These are phyloP conservation scores for Pseudolaguvia tuberculata DNA, from an alignment of 2,113 vertebrate genomes.

Conservation along the genomic window DNA sequence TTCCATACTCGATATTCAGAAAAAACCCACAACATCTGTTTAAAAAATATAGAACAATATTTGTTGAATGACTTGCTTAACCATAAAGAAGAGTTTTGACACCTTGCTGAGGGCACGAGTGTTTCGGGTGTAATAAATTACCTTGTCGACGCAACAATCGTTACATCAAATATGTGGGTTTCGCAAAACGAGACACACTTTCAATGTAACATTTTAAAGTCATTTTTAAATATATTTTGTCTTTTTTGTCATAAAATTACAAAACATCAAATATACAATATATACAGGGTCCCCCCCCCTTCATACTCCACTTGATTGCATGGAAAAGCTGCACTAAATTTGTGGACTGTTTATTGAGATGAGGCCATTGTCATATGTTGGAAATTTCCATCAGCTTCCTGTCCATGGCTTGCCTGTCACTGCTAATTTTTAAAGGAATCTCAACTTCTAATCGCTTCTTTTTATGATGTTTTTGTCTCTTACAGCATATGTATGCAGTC, in stretches of 20 bases:
- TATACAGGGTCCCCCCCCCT: slow-evolving; percentile 53
- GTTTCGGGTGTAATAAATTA: slow-evolving; percentile 31
- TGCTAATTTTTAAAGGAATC: slow-evolving; percentile 86
- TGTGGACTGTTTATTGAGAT: slow-evolving; percentile 58
- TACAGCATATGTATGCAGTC: slow-evolving; percentile 84
- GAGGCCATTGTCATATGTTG: slow-evolving; percentile 75
- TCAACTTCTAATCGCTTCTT: slow-evolving; percentile 80
- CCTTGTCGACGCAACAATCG: slow-evolving; percentile 15
- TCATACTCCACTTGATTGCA: slow-evolving; percentile 25
- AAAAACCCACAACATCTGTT: not conserved
- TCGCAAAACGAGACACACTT: slow-evolving; percentile 28
- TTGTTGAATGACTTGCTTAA: slow-evolving; percentile 5
- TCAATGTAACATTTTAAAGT: slow-evolving; percentile 24
- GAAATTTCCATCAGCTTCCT: slow-evolving; percentile 86
- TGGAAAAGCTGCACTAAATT: slow-evolving; percentile 37
- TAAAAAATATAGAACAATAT: not conserved
- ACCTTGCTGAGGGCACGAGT: slow-evolving; percentile 41
- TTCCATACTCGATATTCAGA: slow-evolving; percentile 1
- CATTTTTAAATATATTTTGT: slow-evolving; percentile 50
- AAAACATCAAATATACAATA: slow-evolving; percentile 65
- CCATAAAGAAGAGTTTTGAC: slow-evolving; percentile 36
- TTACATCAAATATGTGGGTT: slow-evolving; percentile 4
- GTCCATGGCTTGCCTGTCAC: slow-evolving; percentile 75
- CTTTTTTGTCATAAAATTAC: slow-evolving; percentile 58
- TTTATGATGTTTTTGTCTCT: slow-evolving; percentile 75